Conservation (phyloP, 2,888 invertebrate genomes). For the Lasioglossum vierecki region DNA sequence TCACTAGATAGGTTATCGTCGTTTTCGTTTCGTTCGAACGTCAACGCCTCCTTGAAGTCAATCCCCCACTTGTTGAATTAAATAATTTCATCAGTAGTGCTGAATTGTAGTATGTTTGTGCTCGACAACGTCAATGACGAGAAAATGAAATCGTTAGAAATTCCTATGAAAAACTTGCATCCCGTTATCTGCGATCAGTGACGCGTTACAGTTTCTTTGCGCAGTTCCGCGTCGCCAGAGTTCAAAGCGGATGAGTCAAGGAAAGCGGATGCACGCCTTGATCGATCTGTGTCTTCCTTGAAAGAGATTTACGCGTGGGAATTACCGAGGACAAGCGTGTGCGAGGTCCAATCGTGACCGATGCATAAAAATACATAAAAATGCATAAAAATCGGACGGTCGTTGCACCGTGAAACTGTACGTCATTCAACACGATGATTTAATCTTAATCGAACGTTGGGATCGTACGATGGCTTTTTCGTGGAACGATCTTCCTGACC, state of each 20-base stretch:
- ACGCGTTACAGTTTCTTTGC: conserved; percentile 23
- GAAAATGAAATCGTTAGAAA: not conserved
- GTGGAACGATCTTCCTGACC: not conserved
- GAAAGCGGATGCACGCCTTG: not conserved
- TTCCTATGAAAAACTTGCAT: not conserved
- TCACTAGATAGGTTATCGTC: not conserved
- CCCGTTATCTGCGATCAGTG: not conserved
- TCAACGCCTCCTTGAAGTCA: too few species aligned
- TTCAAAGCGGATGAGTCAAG: conserved; percentile 27
- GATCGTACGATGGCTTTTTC: conserved; percentile 2
- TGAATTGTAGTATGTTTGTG: too few species aligned
- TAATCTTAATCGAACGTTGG: conserved; percentile 27
- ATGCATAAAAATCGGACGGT: conserved; percentile 12
- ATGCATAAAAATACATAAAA: not conserved
- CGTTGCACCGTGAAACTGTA: conserved; percentile 36
- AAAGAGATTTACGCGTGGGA: not conserved
- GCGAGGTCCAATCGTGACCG: not conserved
- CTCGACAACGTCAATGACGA: not conserved
- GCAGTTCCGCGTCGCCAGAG: not conserved
- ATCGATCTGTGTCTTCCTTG: not conserved
- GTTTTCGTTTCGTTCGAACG: not conserved
- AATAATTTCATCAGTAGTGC: too few species aligned
- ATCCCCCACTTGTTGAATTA: too few species aligned
- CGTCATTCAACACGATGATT: conserved; percentile 19
- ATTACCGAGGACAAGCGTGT: not conserved